phyloP scores from a whole-genome alignment of 2,888 invertebrate species.

The Amiota communis region DNA sequence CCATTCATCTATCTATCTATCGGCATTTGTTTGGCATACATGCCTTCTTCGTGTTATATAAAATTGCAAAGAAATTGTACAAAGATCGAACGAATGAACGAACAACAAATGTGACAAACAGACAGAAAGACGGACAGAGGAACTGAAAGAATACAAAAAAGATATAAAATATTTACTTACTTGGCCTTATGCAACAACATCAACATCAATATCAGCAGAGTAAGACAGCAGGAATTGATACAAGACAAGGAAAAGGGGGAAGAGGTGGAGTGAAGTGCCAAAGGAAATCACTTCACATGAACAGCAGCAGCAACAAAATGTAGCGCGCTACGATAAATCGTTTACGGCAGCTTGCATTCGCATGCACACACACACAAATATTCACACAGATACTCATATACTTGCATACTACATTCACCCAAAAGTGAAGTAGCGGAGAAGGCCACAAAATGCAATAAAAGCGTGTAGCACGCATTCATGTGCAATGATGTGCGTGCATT shows the following conservation, averaged over 20 bases:
- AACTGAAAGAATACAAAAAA: not conserved
- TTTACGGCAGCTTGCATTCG: slow-evolving; percentile 25
- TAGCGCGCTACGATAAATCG: slow-evolving; percentile 15
- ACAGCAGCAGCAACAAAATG: slow-evolving; percentile 17
- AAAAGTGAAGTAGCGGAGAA: not conserved
- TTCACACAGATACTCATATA: not conserved
- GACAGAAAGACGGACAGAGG: not conserved
- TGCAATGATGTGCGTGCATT: slow-evolving; percentile 29
- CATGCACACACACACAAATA: not conserved
- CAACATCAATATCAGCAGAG: not conserved
- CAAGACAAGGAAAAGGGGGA: not conserved
- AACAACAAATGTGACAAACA: not conserved
- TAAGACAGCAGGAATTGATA: not conserved
- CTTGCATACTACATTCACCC: not conserved
- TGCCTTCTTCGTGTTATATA: not conserved
- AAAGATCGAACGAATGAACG: not conserved
- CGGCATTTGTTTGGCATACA: not conserved
- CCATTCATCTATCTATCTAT: not conserved
- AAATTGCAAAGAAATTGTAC: not conserved
- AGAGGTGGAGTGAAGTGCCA: slow-evolving; percentile 11
- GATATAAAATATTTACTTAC: slow-evolving; percentile 25
- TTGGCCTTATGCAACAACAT: slow-evolving; percentile 23
- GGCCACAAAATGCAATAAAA: slow-evolving; percentile 27
- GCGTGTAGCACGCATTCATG: slow-evolving; percentile 20
- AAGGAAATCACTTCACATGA: slow-evolving; percentile 26